phyloP scores from a whole-genome alignment of 1,140 invertebrate species.

The Luehdorfia chinensis region DNA sequence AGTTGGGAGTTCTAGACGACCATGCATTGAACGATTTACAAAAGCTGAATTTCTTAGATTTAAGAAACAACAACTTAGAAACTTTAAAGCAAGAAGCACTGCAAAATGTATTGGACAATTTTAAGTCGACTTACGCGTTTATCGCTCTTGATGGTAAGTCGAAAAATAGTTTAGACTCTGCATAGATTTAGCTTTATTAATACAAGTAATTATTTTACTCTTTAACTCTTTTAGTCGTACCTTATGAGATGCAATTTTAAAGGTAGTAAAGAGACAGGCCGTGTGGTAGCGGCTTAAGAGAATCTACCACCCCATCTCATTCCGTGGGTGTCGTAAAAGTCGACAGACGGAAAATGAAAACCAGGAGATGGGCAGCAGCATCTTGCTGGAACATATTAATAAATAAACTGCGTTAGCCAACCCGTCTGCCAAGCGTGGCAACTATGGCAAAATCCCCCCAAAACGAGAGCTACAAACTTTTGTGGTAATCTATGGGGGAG shows the following conservation, averaged over 20 bases:
- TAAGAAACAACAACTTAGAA: conserved; percentile 84
- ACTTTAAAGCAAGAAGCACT: conserved; percentile 85
- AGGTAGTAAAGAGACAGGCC: too few relatives aligned
- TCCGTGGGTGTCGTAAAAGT: too few relatives aligned
- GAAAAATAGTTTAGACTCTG: conserved; percentile 1
- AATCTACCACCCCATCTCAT: too few relatives aligned
- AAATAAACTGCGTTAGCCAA: too few relatives aligned
- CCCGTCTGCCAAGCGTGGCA: too few relatives aligned
- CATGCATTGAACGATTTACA: conserved; percentile 82
- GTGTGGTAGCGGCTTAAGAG: too few relatives aligned
- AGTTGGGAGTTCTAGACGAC: conserved; percentile 80
- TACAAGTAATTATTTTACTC: neutral
- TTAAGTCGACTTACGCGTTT: conserved; percentile 78
- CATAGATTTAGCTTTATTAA: conserved; percentile 1
- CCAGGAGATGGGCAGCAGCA: too few relatives aligned
- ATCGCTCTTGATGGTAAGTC: conserved; percentile 68
- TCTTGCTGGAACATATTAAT: too few relatives aligned
- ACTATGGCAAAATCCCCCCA: too few relatives aligned
- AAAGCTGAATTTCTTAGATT: conserved; percentile 83
- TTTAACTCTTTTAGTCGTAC: neutral
- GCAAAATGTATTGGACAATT: conserved; percentile 84
- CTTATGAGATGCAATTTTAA: neutral
- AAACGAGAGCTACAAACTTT: too few relatives aligned
- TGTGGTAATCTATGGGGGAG: too few relatives aligned
- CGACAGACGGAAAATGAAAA: too few relatives aligned